phyloP scores from a whole-genome alignment of 2,888 invertebrate species.

The Volucella inanis region DNA sequence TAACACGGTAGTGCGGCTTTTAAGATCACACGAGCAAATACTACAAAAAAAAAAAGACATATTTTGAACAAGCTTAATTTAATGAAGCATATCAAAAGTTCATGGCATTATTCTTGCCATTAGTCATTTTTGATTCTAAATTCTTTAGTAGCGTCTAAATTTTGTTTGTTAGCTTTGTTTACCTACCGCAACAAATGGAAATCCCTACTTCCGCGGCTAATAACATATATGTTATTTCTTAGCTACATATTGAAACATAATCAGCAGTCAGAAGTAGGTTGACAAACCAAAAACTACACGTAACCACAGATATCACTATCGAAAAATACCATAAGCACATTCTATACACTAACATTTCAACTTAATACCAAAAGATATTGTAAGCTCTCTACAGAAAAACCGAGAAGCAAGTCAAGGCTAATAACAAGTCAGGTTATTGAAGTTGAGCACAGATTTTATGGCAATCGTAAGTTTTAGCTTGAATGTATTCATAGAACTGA shows the following conservation, averaged over 20 bases:
- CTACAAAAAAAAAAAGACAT: slow-evolving; percentile 3
- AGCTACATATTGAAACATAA: neutral
- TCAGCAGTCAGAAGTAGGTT: neutral
- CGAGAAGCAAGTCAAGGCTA: slow-evolving; percentile 61
- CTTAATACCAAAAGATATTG: slow-evolving; percentile 18
- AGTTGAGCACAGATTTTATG: slow-evolving; percentile 6
- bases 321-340: slow-evolving; percentile 33
- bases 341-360: slow-evolving; percentile 2
- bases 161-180: slow-evolving; percentile 18
- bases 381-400: slow-evolving; percentile 26
- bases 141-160: neutral
- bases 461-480: neutral
- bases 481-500: slow-evolving; percentile 33
- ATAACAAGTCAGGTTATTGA: slow-evolving; percentile 29
- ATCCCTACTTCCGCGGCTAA: neutral
- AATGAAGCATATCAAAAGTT: too few relatives aligned
- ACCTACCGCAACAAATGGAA: neutral
- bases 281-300: neutral
- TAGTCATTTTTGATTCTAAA: neutral
- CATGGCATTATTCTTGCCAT: neutral
- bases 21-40: too few relatives aligned
- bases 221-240: neutral
- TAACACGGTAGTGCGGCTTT: too few relatives aligned
- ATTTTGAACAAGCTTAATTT: neutral
- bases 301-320: slow-evolving; percentile 6